These are phyloP conservation scores for Merodon equestris DNA, from an alignment of 2,888 invertebrate genomes.

Conservation along the genomic window DNA sequence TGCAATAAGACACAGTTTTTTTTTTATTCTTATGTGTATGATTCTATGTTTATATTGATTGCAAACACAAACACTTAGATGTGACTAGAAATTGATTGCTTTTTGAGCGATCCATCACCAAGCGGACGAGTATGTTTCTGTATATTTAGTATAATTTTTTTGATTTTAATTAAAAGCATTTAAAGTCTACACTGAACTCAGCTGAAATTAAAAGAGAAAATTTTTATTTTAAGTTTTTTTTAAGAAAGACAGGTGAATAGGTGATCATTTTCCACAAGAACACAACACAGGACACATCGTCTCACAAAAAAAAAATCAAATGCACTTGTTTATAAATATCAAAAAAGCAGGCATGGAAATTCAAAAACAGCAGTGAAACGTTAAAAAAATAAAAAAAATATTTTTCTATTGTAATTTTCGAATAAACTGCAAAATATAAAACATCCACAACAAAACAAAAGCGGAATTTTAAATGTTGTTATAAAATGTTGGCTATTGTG, in stretches of 20 bases:
- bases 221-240: background rate
- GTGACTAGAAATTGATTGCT: slow-evolving; percentile 17
- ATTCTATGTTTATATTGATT: slow-evolving; percentile 15
- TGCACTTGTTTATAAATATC: background rate
- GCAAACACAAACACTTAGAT: slow-evolving; percentile 16
- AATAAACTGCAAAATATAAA: background rate
- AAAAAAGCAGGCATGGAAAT: background rate
- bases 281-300: slow-evolving; percentile 23
- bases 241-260: too few species aligned
- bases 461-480: too few species aligned
- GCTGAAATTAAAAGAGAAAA: slow-evolving; percentile 53
- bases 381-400: background rate
- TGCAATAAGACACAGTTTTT: slow-evolving; percentile 23
- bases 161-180: slow-evolving; percentile 11
- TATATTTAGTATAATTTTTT: slow-evolving; percentile 5
- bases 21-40: background rate
- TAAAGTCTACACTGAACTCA: slow-evolving; percentile 35
- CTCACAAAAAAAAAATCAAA: background rate
- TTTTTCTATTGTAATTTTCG: background rate
- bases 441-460: background rate
- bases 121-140: slow-evolving; percentile 1
- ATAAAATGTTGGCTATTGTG: too few species aligned
- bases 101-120: slow-evolving; percentile 38
- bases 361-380: slow-evolving; percentile 16
- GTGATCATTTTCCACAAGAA: too few species aligned